Evolutionary conservation across 2,113 vertebrate genomes (phyloP).

Genomic region (Pseudonaja textilis): DNA sequence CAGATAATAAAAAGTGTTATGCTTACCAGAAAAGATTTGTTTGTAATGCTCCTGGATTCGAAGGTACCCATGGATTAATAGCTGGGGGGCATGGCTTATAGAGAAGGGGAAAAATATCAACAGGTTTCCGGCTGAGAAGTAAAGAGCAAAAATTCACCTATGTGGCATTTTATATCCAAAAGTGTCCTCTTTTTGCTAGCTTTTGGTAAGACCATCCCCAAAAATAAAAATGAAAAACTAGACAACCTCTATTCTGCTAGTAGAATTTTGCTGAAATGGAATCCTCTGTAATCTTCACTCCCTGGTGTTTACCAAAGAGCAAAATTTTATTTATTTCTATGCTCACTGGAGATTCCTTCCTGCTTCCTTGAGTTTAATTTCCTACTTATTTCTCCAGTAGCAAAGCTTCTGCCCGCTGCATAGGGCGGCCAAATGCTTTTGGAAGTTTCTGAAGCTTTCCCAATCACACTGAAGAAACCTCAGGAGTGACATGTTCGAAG

Average conservation of each 20-base stretch:
- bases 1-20: conserved; percentile 39
- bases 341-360: conserved; percentile 55
- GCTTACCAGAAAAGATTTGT: conserved; percentile 67
- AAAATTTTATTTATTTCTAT: conserved; percentile 33
- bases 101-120: conserved; percentile 11
- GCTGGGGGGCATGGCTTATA: background rate
- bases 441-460: conserved; percentile 58
- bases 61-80: background rate
- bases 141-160: conserved; percentile 16
- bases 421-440: conserved; percentile 40
- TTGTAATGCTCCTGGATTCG: conserved; percentile 52
- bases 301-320: conserved; percentile 38
- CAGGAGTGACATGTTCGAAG: conserved; percentile 73
- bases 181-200: conserved; percentile 7
- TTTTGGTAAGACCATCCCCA: background rate
- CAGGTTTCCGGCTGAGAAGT: conserved; percentile 36
- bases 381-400: conserved; percentile 52
- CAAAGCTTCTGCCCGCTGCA: conserved; percentile 43
- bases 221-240: conserved; percentile 12
- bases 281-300: conserved; percentile 30
- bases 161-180: conserved; percentile 7
- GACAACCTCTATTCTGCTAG: conserved; percentile 34
- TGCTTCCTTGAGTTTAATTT: conserved; percentile 53
- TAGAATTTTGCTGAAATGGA: conserved; percentile 39
- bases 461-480: conserved; percentile 38